Conservation (phyloP, 2,888 invertebrate genomes). For the Mechanitis mazaeus region DNA sequence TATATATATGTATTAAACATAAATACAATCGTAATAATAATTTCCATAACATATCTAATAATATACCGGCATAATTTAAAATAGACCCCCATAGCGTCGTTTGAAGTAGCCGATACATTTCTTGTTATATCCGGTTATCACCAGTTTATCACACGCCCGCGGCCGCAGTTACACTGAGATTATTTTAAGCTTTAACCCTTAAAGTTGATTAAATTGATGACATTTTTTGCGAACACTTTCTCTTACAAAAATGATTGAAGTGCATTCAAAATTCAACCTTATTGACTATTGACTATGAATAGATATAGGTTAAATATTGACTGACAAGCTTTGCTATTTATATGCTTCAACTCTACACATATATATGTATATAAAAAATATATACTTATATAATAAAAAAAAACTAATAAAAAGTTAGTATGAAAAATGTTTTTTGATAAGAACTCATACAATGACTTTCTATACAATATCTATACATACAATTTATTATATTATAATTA, state of each 20-base stretch:
- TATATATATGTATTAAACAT: no score
- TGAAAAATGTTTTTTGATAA: background rate
- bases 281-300: no score
- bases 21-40: background rate
- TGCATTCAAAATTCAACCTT: no score
- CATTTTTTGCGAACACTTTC: slow-evolving; percentile 28
- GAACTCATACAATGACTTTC: background rate
- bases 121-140: slow-evolving; percentile 70
- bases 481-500: slow-evolving; percentile 12
- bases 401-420: no score
- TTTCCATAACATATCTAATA: background rate
- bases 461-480: background rate
- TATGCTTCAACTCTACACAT: background rate
- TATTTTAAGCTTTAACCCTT: slow-evolving; percentile 70
- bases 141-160: slow-evolving; percentile 68
- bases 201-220: slow-evolving; percentile 64
- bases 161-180: slow-evolving; percentile 59
- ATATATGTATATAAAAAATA: no score
- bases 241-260: slow-evolving; percentile 13
- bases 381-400: no score
- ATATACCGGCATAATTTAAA: background rate
- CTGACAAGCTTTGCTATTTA: no score
- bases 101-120: slow-evolving; percentile 66
- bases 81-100: background rate
- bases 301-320: no score